Evolutionary conservation across 2,113 vertebrate species (phyloP).

Genomic region (Oenanthe melanoleuca): DNA sequence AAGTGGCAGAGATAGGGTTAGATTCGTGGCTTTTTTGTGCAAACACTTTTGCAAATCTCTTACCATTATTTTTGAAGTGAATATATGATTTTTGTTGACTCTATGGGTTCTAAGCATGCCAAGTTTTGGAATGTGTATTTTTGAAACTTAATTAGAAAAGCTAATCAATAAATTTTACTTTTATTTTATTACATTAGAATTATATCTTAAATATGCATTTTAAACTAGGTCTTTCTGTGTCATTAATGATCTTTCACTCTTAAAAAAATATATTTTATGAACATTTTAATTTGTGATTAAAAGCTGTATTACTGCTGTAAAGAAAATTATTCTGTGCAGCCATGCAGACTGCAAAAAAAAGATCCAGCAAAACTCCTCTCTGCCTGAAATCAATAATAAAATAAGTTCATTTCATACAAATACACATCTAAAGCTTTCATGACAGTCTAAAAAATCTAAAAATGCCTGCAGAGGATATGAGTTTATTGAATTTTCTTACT

Average conservation of each 20-base stretch:
- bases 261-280: background rate
- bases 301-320: background rate
- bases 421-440: conserved; percentile 65
- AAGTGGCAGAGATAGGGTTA: background rate
- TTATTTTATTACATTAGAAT: background rate
- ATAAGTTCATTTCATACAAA: conserved; percentile 74
- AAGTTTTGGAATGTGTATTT: background rate
- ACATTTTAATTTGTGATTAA: conserved; percentile 24
- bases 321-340: background rate
- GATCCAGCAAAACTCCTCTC: conserved; percentile 22
- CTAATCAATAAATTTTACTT: background rate
- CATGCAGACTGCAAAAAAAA: conserved; percentile 2
- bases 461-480: conserved; percentile 72
- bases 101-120: background rate
- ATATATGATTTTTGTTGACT: background rate
- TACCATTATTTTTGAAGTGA: background rate
- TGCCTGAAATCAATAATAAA: conserved; percentile 69
- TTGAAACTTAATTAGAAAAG: background rate
- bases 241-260: background rate
- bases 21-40: background rate
- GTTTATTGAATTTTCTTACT: conserved; percentile 75
- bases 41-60: background rate
- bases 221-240: background rate
- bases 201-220: background rate
- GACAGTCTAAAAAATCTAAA: conserved; percentile 73